These are phyloP conservation scores for Colletes gigas DNA, from an alignment of 1,140 invertebrate species.

Conservation along the genomic window DNA sequence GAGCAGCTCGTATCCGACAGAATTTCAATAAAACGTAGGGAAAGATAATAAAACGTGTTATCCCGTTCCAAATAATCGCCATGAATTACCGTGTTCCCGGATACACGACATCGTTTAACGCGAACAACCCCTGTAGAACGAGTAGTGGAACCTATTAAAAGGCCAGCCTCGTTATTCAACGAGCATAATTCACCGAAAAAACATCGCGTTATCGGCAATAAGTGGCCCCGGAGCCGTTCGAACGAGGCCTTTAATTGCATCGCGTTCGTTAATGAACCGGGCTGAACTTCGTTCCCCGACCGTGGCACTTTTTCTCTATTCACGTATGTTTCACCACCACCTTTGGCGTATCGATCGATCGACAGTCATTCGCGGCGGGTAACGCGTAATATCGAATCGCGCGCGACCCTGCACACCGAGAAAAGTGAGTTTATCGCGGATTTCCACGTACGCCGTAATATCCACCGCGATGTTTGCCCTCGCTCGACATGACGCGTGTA, in stretches of 20 bases:
- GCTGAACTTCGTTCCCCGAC: constrained; percentile 4
- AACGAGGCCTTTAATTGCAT: constrained; percentile 37
- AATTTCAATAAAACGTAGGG: too few species aligned
- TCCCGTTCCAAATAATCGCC: background rate
- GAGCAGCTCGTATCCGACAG: too few species aligned
- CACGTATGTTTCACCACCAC: background rate
- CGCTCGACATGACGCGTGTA: constrained; percentile 15
- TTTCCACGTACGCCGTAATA: constrained; percentile 16
- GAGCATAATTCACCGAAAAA: constrained; percentile 3
- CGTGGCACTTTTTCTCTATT: constrained; percentile 13
- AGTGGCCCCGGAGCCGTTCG: background rate
- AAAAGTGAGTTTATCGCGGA: constrained; percentile 17
- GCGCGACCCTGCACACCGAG: background rate
- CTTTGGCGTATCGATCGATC: constrained; percentile 8
- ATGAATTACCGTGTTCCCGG: background rate
- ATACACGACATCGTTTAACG: background rate
- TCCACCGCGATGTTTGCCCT: constrained; percentile 18
- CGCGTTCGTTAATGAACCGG: constrained; percentile 31
- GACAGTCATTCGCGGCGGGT: background rate
- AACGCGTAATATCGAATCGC: constrained; percentile 20
- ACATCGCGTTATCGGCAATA: background rate
- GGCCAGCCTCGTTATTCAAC: constrained; percentile 1
- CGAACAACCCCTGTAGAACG: background rate
- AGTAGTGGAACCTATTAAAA: background rate
- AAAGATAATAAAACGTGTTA: background rate